A percentile compares a stretch with the other conserved stretches of the same genome.
Conservation (phyloP, 2,797 vertebrate species). For the Triplophysa bombifrons region DNA sequence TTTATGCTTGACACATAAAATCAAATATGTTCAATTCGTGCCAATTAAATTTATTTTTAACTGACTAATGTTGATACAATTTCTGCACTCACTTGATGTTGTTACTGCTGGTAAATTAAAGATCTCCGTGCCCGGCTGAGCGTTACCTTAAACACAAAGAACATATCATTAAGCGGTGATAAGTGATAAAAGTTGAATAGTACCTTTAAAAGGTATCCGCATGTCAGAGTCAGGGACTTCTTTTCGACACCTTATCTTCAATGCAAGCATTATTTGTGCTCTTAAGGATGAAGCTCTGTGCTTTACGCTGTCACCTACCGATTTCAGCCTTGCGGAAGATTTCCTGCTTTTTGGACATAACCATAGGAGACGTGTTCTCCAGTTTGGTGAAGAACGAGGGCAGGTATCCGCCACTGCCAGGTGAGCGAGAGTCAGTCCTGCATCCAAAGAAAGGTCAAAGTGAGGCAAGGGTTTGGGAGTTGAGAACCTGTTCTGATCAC, state of each 20-base stretch:
- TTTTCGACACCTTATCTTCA: neutral
- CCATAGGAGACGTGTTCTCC: constrained; percentile 96
- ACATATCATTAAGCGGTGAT: neutral
- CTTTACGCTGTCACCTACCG: constrained; percentile 80
- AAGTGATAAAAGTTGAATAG: neutral
- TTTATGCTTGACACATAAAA: neutral
- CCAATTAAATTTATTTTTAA: neutral
- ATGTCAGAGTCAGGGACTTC: neutral
- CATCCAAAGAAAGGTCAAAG: constrained; percentile 52
- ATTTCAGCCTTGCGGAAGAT: constrained; percentile 99
- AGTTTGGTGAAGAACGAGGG: constrained; percentile 98
- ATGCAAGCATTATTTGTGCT: neutral
- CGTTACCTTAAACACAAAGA: constrained; percentile 80
- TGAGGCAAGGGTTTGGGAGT: neutral
- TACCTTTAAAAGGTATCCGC: neutral
- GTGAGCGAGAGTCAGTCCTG: constrained; percentile 95
- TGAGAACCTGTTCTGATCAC: neutral
- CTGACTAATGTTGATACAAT: no score
- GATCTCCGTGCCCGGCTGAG: constrained; percentile 98
- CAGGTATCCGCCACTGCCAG: constrained; percentile 90
- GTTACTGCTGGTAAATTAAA: constrained; percentile 98
- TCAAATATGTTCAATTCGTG: neutral
- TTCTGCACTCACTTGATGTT: constrained; percentile 85
- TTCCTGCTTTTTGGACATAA: constrained; percentile 98
- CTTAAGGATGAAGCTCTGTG: neutral